phyloP scores from a whole-genome alignment of 2,113 vertebrate genomes.

The Alces alces region DNA sequence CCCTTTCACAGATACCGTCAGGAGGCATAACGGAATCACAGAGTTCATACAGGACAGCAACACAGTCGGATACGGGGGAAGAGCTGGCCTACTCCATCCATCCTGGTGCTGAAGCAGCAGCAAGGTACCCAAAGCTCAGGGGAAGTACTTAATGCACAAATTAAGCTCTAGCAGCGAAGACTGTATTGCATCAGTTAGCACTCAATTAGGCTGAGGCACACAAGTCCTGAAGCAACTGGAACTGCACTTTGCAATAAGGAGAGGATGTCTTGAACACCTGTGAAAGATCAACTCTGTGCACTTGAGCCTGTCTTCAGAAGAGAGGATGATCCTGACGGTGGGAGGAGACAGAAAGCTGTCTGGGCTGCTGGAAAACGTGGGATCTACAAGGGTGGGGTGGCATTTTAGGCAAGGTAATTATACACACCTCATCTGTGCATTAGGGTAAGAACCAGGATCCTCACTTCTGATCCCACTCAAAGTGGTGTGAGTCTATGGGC shows the following conservation, averaged over 20 bases:
- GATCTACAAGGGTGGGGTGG: rapidly evolving
- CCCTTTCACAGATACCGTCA: background rate
- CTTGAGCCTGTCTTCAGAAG: background rate
- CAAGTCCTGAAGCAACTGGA: background rate
- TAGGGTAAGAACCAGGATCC: too few species aligned
- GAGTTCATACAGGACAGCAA: rapidly evolving
- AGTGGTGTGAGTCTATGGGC: background rate
- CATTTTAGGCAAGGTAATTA: rapidly evolving
- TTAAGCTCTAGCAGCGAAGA: background rate
- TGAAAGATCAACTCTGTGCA: background rate
- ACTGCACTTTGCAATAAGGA: background rate
- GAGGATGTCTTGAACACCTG: background rate
- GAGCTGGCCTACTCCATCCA: rapidly evolving
- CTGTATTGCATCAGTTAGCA: background rate
- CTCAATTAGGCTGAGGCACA: background rate
- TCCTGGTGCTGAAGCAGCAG: background rate
- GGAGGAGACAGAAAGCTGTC: rapidly evolving
- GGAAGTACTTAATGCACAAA: background rate
- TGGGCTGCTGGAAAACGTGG: background rate
- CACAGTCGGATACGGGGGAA: rapidly evolving
- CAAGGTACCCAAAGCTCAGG: background rate
- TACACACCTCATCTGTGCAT: background rate
- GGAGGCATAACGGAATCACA: background rate
- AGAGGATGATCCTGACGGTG: rapidly evolving
- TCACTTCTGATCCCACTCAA: too few species aligned